Evolutionary conservation across 2,888 invertebrate species (phyloP), one percentile per base, ranked within the genome.

Genomic region (Hydriomena furcata): DNA sequence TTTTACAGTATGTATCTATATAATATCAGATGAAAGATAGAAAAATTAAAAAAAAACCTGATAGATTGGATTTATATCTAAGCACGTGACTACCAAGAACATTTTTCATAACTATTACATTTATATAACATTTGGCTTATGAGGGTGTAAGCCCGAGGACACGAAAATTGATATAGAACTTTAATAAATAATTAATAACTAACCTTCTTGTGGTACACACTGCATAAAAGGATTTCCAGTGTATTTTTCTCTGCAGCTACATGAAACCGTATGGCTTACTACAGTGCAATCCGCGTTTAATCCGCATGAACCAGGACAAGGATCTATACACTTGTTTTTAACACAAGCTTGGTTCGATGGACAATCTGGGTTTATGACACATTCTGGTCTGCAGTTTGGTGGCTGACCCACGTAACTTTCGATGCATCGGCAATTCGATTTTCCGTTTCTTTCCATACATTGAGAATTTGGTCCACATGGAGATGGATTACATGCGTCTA

Each of bases 201-300:
- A 73, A 92, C 92, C 91, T 83, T 90, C 84, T 71, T 92, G 91
- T 42, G 82, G 82, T 43, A 94, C 82, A 71, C 96, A 96, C 71
- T 95, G 95, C 25, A 95, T 92, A 66, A 96, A 96, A 36, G 96
- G 95, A 85, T 96, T 95, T 53, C 97, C 97, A 5, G 94, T 94
- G 74, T 91, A 96, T 60, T 95, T 95, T 23, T 91, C 81, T 17
- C 92, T 91, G 71, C 97, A 98, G 5, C 93, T 94, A 70, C 97
- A 97, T 0, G 95, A 94, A 0, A 96, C 96, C 0, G 94, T 94
- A 68, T 96, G 95, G 58, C 94, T 94, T 4, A 96, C 94, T 12
- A 96, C 94, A 40, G 93, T 91, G 68, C 96, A 97, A 65, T 95
- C 95, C 3, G 96, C 94, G 71, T 95, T 94, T 7, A 94, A 87